Base-by-base conservation (phyloP, 2,888 invertebrate genomes). In the Rhopalosiphum nymphaeae region DNA sequence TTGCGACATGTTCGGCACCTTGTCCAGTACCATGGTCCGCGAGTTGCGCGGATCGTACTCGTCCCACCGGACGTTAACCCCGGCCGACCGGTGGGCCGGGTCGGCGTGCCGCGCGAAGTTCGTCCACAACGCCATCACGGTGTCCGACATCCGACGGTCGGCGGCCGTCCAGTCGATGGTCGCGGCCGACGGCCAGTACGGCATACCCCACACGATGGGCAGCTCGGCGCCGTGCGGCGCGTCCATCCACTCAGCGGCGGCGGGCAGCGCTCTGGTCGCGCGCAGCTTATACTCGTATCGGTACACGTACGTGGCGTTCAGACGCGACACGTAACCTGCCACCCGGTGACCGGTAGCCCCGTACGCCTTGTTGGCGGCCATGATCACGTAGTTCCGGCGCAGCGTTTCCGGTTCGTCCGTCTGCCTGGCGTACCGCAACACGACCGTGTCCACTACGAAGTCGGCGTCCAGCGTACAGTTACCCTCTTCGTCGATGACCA, bases 151-250 rank as follows among this genome's bases (percentile, higher is more conserved):
- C 95, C 97, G 97, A 95, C 98, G 98, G 95, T 98, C 98, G 92
- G 97, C 96, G 92, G 96, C 96, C 95, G 98, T 97, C 98, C 98
- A 98, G 61, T 94, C 90, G 13, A 95, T 94, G 56, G 95, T 94
- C 95, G 97, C 97, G 4, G 97, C 96, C 78, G 96, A 96, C 13
- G 97, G 96, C 96, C 97, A 97, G 95, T 97, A 97, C 0, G 98
- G 98, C 95, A 98, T 96, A 0, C 98, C 98, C 97, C 98, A 98
- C 13, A 98, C 97, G 95, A 98, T 98, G 91, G 98, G 97, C 95
- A 98, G 96, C 96, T 98, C 98, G 95, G 97, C 98, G 96, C 98
- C 97, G 95, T 98, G 98, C 1, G 98, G 98, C 0, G 98, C 98
- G 42, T 97, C 97, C 0, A 98, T 97, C 98, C 98, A 98, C 89